phyloP scores from a whole-genome alignment of 1,140 invertebrate genomes.

The Drosophila serrata region DNA sequence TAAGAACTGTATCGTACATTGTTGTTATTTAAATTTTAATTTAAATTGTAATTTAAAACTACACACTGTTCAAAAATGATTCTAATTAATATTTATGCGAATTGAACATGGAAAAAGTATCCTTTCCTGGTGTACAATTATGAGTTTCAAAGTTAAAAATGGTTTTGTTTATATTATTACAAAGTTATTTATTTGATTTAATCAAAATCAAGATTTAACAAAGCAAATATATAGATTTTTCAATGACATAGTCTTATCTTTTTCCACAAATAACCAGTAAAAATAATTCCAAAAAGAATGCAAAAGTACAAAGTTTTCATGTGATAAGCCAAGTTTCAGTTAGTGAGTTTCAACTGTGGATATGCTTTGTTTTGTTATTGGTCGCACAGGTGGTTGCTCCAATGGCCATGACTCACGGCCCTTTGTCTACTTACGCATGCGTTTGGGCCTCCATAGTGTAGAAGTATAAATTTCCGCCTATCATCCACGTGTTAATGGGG shows the following conservation, averaged over 20 bases:
- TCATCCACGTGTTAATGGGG: constrained; percentile 26
- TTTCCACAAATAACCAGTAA: not conserved
- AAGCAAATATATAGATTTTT: not conserved
- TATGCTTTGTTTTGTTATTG: constrained; percentile 43
- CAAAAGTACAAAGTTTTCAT: not conserved
- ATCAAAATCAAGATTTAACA: not conserved
- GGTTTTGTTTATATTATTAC: not conserved
- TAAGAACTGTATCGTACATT: not conserved
- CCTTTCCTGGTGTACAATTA: too few relatives aligned
- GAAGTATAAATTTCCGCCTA: constrained; percentile 22
- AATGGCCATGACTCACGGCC: constrained; percentile 46
- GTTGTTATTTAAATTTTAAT: too few relatives aligned
- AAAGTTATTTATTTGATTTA: not conserved
- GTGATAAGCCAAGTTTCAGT: not conserved
- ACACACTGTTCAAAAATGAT: too few relatives aligned
- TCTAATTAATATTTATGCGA: too few relatives aligned
- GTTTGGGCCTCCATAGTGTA: constrained; percentile 9
- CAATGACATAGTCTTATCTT: not conserved
- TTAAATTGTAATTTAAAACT: too few relatives aligned
- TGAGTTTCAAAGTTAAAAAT: not conserved
- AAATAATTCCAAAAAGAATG: not conserved
- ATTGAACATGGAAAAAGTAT: too few relatives aligned
- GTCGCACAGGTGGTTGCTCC: constrained; percentile 57
- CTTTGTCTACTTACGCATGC: constrained; percentile 31
- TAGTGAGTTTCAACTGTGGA: constrained; percentile 6